phyloP scores from a whole-genome alignment of 1,140 invertebrate genomes.

The Orius insidiosus region DNA sequence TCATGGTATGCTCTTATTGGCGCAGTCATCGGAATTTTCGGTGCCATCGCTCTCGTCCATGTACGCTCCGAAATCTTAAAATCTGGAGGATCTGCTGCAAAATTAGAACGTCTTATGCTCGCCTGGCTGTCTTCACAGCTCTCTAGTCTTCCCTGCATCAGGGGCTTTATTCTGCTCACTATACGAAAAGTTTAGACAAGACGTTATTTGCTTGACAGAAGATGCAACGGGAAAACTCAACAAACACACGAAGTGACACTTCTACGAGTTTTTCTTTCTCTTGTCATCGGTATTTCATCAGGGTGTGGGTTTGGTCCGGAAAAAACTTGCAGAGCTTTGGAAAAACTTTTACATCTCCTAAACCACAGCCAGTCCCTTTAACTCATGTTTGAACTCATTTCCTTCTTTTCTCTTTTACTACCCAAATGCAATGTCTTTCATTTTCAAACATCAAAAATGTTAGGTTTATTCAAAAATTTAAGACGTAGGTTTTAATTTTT shows the following conservation, averaged over 20 bases:
- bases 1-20: slow-evolving; percentile 35
- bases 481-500: too few species aligned
- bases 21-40: slow-evolving; percentile 37
- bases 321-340: slow-evolving; percentile 71
- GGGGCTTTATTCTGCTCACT: slow-evolving; percentile 36
- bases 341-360: slow-evolving; percentile 30
- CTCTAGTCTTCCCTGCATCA: slow-evolving; percentile 52
- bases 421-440: too few species aligned
- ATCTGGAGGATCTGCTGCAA: slow-evolving; percentile 48
- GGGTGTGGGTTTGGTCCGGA: slow-evolving; percentile 81
- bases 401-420: too few species aligned
- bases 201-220: not conserved
- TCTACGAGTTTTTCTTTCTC: slow-evolving; percentile 51
- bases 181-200: slow-evolving; percentile 26
- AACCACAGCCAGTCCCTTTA: slow-evolving; percentile 20
- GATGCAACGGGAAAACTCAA: slow-evolving; percentile 18
- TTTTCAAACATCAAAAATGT: too few species aligned
- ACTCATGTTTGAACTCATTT: slow-evolving; percentile 11
- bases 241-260: slow-evolving; percentile 41
- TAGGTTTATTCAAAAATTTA: too few species aligned
- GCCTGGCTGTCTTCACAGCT: slow-evolving; percentile 62
- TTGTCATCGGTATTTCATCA: slow-evolving; percentile 65
- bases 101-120: slow-evolving; percentile 73
- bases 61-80: slow-evolving; percentile 36
- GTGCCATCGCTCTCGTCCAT: slow-evolving; percentile 38